Base-by-base conservation (phyloP, 2,888 invertebrate species). In the Nemotelus nigrinus region DNA sequence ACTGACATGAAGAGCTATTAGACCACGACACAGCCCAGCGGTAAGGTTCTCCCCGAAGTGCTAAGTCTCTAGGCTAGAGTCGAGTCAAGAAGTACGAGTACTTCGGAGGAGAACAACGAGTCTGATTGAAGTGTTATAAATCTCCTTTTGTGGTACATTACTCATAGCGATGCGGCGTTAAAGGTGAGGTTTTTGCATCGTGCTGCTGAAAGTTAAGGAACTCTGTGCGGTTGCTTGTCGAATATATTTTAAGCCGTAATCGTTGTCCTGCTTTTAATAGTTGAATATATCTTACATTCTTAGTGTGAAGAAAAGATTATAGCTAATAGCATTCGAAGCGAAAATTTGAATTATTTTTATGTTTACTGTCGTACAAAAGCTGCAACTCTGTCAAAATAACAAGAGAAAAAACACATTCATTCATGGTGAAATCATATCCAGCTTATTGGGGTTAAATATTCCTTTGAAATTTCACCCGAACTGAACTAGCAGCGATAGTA, bases 91-190 rank as follows among this genome's bases (percentile, higher is more conserved):
- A 10, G 55, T 4, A 71, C 25, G 8, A 8, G 41, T 43, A 41
- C 63, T 43, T 41, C 43, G 7, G 2, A 41, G 25, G 25, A 25
- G 25, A 25, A 25, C 55, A 53, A 55, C 7, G 55, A 57, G 55
- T n/a, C 76, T 65, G 65, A 68, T 77, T 78, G 77, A 78, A 76
- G 76, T 76, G 77, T 78, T 77, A 78, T 78, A 78, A 78, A 78
- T 78, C 77, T 78, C 77, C 72, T 65, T 77, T 72, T 70, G 72
- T 71, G 78, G 78, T 71, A 76, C 67, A 77, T 76, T 76, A 78
- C 68, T 78, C 71, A 78, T 64, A 68, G 75, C 10, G 68, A 45
- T 75, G 77, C 44, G 70, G 71, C 71, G 44, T 25, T 71, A 71
- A 71, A 71, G 71, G 71, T 71, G 71, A 71, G 44, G 48, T n/a